Evolutionary conservation across 2,113 vertebrate genomes (phyloP).

Genomic region (Neotoma lepida): DNA sequence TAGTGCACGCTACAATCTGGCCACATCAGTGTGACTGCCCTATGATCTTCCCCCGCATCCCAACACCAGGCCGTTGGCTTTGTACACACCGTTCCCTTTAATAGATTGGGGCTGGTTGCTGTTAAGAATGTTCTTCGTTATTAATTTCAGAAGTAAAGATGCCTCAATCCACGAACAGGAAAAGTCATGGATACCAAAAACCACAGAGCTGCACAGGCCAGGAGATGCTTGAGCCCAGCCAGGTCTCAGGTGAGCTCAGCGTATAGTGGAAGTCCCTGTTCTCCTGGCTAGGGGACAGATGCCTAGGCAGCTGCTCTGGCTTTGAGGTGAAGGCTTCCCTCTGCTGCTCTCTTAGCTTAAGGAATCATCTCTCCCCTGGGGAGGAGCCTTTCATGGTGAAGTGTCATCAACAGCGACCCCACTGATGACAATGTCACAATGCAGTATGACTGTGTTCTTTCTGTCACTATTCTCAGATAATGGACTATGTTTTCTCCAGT

Average conservation of each 20-base stretch:
- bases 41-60: neutral
- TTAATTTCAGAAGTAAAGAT: conserved; percentile 25
- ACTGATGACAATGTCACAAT: neutral
- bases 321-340: neutral
- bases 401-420: neutral
- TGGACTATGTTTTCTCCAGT: neutral
- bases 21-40: neutral
- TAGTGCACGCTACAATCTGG: neutral
- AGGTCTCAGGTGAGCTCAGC: neutral
- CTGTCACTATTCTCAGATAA: neutral
- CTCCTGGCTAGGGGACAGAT: neutral
- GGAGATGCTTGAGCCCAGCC: neutral
- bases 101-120: neutral
- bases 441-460: neutral
- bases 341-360: neutral
- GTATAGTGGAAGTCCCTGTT: neutral
- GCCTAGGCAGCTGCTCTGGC: neutral
- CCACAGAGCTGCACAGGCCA: neutral
- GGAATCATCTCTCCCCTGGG: neutral
- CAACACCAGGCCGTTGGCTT: neutral
- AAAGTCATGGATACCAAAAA: neutral
- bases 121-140: neutral
- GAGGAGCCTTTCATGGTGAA: neutral
- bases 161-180: neutral
- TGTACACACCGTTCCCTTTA: neutral